Evolutionary conservation across 1,140 invertebrate species (phyloP).

Genomic region (Brachionus rubens): DNA sequence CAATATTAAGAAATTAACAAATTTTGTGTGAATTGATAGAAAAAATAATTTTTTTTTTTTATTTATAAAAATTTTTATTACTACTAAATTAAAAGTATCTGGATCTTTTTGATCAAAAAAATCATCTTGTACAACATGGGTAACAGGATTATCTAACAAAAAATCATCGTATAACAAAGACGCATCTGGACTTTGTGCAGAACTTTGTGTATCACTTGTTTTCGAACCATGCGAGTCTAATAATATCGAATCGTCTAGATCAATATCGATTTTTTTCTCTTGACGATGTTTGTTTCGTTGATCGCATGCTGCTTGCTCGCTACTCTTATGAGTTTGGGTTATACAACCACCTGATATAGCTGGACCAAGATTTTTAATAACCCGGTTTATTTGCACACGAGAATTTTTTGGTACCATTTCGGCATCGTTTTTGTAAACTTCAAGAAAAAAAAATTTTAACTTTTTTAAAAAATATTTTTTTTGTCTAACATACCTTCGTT

Average conservation of each 20-base stretch:
- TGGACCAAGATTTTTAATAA: slow-evolving; percentile 36
- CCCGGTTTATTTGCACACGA: slow-evolving; percentile 40
- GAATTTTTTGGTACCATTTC: slow-evolving; percentile 44
- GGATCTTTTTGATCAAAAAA: slow-evolving; percentile 37
- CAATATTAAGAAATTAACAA: not conserved
- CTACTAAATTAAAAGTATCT: slow-evolving; percentile 40
- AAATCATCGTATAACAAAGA: slow-evolving; percentile 1
- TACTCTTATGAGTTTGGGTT: not conserved
- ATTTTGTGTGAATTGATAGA: too few species aligned
- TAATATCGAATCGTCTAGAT: not conserved
- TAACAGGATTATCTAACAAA: not conserved
- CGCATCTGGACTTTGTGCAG: not conserved
- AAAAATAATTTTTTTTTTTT: slow-evolving; percentile 7
- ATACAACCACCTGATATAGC: slow-evolving; percentile 14
- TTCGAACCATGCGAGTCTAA: slow-evolving; percentile 5
- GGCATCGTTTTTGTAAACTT: slow-evolving; percentile 31
- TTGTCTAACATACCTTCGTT: slow-evolving; percentile 8
- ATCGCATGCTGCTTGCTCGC: not conserved
- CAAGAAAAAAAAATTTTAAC: not conserved
- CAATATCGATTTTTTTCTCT: not conserved
- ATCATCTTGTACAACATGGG: not conserved
- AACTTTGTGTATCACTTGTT: not conserved
- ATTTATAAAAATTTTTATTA: slow-evolving; percentile 27
- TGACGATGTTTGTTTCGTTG: not conserved
- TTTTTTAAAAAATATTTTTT: not conserved